Percentiles rank a stretch among this genome's conserved stretches.
Conservation (phyloP, 2,113 vertebrate genomes). For the Cisticola juncidis region DNA sequence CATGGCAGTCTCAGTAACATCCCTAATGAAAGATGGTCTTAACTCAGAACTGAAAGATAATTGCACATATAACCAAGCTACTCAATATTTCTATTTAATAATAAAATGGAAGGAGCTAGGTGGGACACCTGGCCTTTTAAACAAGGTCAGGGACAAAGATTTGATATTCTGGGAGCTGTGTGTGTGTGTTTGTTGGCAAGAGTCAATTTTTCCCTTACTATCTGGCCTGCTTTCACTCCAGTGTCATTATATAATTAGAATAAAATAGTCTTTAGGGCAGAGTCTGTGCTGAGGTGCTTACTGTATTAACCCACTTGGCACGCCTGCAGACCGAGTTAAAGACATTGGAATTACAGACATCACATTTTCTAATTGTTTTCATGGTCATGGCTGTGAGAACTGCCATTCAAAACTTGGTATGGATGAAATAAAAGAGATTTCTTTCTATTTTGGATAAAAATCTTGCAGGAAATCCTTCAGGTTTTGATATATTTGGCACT, state of each 20-base stretch:
- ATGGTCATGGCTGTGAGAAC: neutral
- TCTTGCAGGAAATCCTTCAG: neutral
- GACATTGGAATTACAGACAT: neutral
- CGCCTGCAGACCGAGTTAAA: neutral
- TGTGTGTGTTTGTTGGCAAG: accelerated
- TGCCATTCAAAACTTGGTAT: neutral
- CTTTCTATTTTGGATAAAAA: neutral
- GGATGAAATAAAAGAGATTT: neutral
- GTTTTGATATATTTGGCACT: neutral
- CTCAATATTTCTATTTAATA: neutral
- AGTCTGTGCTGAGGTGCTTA: neutral
- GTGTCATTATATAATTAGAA: neutral
- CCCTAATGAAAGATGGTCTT: neutral
- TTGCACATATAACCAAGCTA: neutral
- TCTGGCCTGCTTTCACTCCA: neutral
- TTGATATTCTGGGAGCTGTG: neutral
- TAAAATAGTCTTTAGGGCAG: neutral
- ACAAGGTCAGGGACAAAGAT: neutral
- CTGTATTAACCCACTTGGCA: neutral
- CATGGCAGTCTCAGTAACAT: neutral
- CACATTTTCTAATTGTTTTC: neutral
- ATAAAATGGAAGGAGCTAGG: neutral
- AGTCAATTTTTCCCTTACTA: neutral
- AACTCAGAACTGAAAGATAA: neutral
- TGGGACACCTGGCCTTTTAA: neutral